A percentile compares a stretch with the other conserved stretches of the same genome.
phyloP scores from a whole-genome alignment of 2,888 invertebrate genomes.

The Melinaea marsaeus region DNA sequence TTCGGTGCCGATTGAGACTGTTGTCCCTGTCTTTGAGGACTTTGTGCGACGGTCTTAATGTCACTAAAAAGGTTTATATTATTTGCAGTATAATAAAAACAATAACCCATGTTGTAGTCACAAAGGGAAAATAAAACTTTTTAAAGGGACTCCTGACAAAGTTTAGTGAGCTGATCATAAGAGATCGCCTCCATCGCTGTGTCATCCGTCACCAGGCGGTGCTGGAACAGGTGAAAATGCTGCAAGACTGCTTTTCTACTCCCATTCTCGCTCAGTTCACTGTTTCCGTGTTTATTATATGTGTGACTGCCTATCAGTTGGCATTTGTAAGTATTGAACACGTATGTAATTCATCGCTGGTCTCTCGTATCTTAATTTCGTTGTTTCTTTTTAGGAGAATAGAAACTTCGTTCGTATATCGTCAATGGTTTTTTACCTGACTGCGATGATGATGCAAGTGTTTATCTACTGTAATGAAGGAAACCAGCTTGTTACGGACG shows the following conservation, averaged over 20 bases:
- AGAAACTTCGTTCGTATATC: conserved; percentile 46
- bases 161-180: conserved; percentile 32
- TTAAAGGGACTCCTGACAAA: conserved; percentile 38
- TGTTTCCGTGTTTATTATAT: conserved; percentile 65
- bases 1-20: conserved; percentile 59
- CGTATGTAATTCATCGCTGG: no score
- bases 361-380: no score
- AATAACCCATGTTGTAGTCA: no score
- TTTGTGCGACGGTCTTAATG: conserved; percentile 36
- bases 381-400: conserved; percentile 37
- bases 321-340: conserved; percentile 51
- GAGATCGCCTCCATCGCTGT: conserved; percentile 39
- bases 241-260: conserved; percentile 55
- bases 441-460: conserved; percentile 59
- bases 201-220: conserved; percentile 47
- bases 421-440: conserved; percentile 52
- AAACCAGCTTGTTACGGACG: conserved; percentile 50
- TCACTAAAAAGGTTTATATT: conserved; percentile 21
- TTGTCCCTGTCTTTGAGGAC: conserved; percentile 51
- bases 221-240: conserved; percentile 39
- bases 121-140: neutral
- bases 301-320: conserved; percentile 66
- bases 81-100: no score
- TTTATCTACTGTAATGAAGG: conserved; percentile 71
- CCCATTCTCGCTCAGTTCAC: conserved; percentile 62